A percentile compares a stretch with the other conserved stretches of the same genome.
Conservation (phyloP, 2,797 vertebrate genomes). For the Gymnothorax javanicus region DNA sequence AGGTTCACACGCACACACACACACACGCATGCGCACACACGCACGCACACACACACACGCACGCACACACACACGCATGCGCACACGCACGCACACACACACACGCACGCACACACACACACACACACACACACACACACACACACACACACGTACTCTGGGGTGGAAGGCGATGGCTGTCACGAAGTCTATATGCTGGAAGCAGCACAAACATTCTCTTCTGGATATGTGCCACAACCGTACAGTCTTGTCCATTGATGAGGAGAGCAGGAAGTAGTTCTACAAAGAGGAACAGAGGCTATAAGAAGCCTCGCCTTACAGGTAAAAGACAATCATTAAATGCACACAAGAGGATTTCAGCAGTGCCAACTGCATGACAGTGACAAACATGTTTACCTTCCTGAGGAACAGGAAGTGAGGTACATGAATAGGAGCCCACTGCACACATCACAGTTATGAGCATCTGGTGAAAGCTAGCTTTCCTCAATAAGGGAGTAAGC, state of each 20-base stretch:
- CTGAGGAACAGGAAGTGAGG: too few relatives aligned
- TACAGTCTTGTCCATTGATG: constrained; percentile 99
- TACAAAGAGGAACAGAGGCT: constrained; percentile 50
- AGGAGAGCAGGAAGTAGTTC: constrained; percentile 99
- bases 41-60: constrained; percentile 64
- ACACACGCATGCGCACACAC: constrained; percentile 46
- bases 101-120: background rate
- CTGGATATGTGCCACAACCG: constrained; percentile 98
- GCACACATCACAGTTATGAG: too few relatives aligned
- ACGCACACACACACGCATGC: constrained; percentile 49
- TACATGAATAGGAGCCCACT: too few relatives aligned
- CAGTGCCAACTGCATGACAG: background rate
- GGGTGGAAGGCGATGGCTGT: constrained; percentile 98
- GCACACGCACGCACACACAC: background rate
- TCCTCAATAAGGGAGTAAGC: too few relatives aligned
- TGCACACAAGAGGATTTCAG: background rate
- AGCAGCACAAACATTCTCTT: constrained; percentile 97
- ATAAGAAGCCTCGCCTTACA: background rate
- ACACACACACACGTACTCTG: constrained; percentile 78
- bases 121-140: background rate
- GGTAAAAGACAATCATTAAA: background rate
- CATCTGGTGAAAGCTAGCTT: too few relatives aligned
- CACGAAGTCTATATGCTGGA: constrained; percentile 98
- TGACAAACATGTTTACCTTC: too few relatives aligned
- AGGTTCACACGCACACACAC: background rate